Evolutionary conservation across 2,113 vertebrate genomes (phyloP), one percentile per base, ranked within the genome.

Genomic region (Ophiodon elongatus): DNA sequence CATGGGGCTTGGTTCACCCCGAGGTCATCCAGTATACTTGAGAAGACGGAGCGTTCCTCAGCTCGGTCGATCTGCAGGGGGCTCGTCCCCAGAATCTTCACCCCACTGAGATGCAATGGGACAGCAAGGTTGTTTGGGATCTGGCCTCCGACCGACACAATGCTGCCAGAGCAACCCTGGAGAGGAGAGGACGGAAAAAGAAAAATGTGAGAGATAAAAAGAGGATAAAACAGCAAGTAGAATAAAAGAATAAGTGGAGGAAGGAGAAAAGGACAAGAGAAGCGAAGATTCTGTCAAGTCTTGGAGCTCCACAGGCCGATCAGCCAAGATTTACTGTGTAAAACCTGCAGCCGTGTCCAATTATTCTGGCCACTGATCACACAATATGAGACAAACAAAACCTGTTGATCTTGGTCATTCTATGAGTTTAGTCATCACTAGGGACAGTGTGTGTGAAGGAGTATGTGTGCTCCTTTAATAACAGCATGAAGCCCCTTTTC

Each of bases 81-180:
- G 73, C 89, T 96, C 0, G 98, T 99, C 66, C 98, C 98, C 89
- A 98, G 96, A 89, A 99, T 96, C 81, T 96, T 97, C 82, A 99
- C 96, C 3, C 97, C 97, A 1, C 91, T 98, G 87, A 88, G 95
- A 87, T 97, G 94, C 37, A 99, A 85, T 0, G 97, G 98, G 25
- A 97, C 91, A 0, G 98, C 98, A 92, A 99, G 84, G 88, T 98
- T 99, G 89, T 99, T 99, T 54, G 97, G 98, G 88, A 99, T 98
- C 93, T 99, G 98, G 13, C 98, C 98, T 0, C 98, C 98, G 0
- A 99, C 98, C 23, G 98, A 99, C 81, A 99, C 96, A 47, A 99
- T 98, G 93, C 96, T 97, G 60, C 98, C 97, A 27, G 89, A 93
- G 80, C 97, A 98, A 2, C 93, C 95, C 98, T 99, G 85, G 23